phyloP scores from a whole-genome alignment of 1,140 invertebrate genomes.

The Brachystomella parvula region DNA sequence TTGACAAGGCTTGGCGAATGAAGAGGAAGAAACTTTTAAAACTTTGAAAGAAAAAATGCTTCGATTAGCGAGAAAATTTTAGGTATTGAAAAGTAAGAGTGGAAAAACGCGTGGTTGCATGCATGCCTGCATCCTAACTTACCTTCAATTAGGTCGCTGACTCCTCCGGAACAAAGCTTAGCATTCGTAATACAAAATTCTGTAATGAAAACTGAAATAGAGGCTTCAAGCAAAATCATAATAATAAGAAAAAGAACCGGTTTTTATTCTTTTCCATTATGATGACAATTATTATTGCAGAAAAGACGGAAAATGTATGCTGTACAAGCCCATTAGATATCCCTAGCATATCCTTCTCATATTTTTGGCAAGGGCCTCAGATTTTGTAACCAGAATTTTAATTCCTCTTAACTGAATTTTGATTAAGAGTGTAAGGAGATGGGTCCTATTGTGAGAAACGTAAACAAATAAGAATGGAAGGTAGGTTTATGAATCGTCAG shows the following conservation, averaged over 20 bases:
- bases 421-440: neutral
- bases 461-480: neutral
- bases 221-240: neutral
- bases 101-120: constrained; percentile 7
- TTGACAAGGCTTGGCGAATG: too few species aligned
- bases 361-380: neutral
- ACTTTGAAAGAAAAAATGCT: neutral
- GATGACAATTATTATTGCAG: neutral
- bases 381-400: neutral
- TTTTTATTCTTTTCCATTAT: neutral
- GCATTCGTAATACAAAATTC: neutral
- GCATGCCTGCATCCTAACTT: neutral
- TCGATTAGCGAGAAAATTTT: neutral
- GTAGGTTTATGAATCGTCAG: neutral
- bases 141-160: neutral
- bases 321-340: neutral
- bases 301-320: neutral
- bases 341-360: neutral
- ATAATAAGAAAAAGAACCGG: neutral
- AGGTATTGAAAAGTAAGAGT: neutral
- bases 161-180: constrained; percentile 4
- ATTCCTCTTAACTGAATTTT: neutral
- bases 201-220: neutral
- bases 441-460: neutral
- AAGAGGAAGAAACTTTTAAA: neutral